These are phyloP conservation scores for Acrocephalus scirpaceus DNA, from an alignment of 2,797 vertebrate species.

Conservation along the genomic window DNA sequence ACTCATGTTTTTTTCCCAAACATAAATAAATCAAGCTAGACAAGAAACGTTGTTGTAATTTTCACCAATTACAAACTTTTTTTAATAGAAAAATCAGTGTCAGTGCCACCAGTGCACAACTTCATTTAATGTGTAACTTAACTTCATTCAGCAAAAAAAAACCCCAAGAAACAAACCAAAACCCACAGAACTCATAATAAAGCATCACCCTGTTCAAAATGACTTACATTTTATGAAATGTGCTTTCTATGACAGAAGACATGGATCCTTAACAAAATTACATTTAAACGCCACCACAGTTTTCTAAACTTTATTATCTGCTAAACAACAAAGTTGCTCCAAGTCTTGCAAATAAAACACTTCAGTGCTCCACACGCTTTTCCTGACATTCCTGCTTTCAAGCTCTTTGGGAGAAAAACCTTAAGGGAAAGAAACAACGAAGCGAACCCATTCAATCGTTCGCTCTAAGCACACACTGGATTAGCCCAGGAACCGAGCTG, in stretches of 20 bases:
- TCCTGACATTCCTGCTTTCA: background rate
- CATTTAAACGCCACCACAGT: background rate
- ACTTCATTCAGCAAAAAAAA: background rate
- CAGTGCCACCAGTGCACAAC: background rate
- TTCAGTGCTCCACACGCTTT: background rate
- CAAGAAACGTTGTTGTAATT: background rate
- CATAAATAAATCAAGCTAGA: background rate
- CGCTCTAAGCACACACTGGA: background rate
- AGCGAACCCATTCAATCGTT: background rate
- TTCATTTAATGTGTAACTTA: background rate
- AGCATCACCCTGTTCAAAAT: background rate
- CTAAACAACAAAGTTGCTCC: background rate
- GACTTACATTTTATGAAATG: fast-evolving
- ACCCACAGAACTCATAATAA: background rate
- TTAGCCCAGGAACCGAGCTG: background rate
- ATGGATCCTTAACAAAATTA: background rate
- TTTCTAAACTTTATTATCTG: background rate
- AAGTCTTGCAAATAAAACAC: background rate
- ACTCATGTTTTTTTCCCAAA: background rate
- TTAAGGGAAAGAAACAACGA: background rate
- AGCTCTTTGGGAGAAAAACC: background rate
- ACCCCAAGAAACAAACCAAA: too few species aligned
- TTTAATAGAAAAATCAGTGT: background rate
- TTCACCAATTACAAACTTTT: background rate
- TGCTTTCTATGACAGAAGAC: background rate